These are phyloP conservation scores for Oxyruncus cristatus DNA, from an alignment of 2,113 vertebrate species.

Conservation along the genomic window DNA sequence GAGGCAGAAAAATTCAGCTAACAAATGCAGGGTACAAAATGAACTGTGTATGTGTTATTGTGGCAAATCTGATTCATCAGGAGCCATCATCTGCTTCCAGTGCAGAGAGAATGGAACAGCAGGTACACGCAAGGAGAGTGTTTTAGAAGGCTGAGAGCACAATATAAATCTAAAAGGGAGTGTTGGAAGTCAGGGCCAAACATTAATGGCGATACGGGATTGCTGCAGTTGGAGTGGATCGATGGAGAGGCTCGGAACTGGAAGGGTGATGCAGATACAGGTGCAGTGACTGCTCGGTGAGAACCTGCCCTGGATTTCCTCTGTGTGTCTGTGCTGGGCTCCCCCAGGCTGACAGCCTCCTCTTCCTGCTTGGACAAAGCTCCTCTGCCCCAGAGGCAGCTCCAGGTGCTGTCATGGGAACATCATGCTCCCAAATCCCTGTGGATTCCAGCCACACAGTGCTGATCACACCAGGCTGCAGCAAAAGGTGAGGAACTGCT, in stretches of 20 bases:
- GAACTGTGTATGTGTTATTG: neutral
- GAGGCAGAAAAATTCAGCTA: neutral
- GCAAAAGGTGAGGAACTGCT: neutral
- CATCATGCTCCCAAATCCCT: neutral
- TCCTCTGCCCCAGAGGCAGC: neutral
- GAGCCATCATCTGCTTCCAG: conserved; percentile 3
- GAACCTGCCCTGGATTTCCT: neutral
- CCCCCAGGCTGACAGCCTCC: neutral
- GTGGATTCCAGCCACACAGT: fast-evolving
- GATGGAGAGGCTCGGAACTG: neutral
- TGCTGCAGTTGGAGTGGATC: neutral
- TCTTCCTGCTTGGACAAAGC: neutral
- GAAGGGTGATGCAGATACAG: neutral
- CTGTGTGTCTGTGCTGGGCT: neutral
- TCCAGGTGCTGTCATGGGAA: neutral
- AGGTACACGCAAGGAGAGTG: fast-evolving
- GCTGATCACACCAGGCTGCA: neutral
- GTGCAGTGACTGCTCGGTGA: neutral
- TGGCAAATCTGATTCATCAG: neutral
- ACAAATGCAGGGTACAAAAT: neutral
- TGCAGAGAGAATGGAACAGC: neutral
- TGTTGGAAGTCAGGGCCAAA: neutral
- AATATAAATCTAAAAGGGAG: neutral
- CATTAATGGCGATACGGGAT: neutral
- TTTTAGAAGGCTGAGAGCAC: neutral